These are phyloP conservation scores for Drosophila mojavensis DNA, from an alignment of 1,140 invertebrate species.

Conservation along the genomic window DNA sequence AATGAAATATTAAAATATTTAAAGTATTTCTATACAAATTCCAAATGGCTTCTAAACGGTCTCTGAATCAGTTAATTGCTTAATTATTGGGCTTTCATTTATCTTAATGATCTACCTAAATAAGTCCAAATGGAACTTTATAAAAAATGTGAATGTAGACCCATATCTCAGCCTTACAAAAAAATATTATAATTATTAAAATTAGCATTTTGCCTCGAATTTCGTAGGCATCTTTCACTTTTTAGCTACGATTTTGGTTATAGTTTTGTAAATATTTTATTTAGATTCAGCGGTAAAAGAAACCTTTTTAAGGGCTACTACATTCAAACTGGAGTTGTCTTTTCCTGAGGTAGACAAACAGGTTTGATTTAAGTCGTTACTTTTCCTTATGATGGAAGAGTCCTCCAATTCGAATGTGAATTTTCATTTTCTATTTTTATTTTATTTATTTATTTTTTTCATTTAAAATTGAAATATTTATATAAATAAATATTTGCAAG, in stretches of 20 bases:
- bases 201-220: constrained; percentile 15
- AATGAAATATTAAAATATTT: not conserved
- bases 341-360: no score
- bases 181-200: constrained; percentile 18
- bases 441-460: not conserved
- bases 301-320: not conserved
- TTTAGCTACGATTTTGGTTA: not conserved
- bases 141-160: not conserved
- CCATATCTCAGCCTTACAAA: not conserved
- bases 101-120: not conserved
- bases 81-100: not conserved
- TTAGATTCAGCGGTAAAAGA: not conserved
- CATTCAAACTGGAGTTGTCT: not conserved
- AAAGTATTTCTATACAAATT: not conserved
- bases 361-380: no score
- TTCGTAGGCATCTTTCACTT: constrained; percentile 18
- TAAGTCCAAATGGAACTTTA: not conserved
- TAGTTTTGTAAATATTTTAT: not conserved
- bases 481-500: constrained; percentile 1
- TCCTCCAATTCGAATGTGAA: no score
- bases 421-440: no score
- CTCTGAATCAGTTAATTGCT: not conserved
- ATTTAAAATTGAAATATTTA: not conserved
- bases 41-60: not conserved
- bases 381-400: no score